Conservation (phyloP, 1,140 invertebrate species). For the Trissolcus basalis region DNA sequence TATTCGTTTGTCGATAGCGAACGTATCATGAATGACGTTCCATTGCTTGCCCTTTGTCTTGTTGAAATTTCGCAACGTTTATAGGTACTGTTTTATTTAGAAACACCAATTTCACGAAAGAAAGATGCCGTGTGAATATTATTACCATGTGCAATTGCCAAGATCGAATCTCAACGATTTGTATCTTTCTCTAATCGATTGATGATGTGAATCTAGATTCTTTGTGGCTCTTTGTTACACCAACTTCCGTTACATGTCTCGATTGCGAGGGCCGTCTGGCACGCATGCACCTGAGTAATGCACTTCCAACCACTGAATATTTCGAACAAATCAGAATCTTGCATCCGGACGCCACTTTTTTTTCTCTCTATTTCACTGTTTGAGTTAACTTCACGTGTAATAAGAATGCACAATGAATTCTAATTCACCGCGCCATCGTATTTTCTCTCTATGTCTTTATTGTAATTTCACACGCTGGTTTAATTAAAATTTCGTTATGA, state of each 20-base stretch:
- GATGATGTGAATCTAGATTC: conserved; percentile 49
- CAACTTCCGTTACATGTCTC: conserved; percentile 54
- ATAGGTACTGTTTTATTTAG: conserved; percentile 31
- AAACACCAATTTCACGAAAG: conserved; percentile 46
- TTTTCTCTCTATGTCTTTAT: too few species aligned
- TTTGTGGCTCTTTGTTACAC: conserved; percentile 52
- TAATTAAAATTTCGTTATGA: too few species aligned
- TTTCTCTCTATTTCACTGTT: too few species aligned
- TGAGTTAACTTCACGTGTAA: too few species aligned
- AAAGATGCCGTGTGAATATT: conserved; percentile 36
- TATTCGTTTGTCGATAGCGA: neutral
- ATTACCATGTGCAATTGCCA: conserved; percentile 37
- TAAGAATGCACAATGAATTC: too few species aligned
- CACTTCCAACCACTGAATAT: conserved; percentile 56
- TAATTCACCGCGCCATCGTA: too few species aligned
- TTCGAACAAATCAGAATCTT: conserved; percentile 40
- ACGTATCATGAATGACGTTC: conserved; percentile 2
- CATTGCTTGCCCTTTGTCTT: conserved; percentile 19
- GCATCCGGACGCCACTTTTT: too few species aligned
- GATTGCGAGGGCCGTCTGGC: conserved; percentile 15
- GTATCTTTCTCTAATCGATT: conserved; percentile 51
- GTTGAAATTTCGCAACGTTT: conserved; percentile 33
- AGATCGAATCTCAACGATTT: conserved; percentile 44
- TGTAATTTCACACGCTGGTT: too few species aligned
- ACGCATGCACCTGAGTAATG: too few species aligned